These are phyloP conservation scores for Gulo gulo DNA, from an alignment of 2,113 vertebrate species.

Conservation along the genomic window DNA sequence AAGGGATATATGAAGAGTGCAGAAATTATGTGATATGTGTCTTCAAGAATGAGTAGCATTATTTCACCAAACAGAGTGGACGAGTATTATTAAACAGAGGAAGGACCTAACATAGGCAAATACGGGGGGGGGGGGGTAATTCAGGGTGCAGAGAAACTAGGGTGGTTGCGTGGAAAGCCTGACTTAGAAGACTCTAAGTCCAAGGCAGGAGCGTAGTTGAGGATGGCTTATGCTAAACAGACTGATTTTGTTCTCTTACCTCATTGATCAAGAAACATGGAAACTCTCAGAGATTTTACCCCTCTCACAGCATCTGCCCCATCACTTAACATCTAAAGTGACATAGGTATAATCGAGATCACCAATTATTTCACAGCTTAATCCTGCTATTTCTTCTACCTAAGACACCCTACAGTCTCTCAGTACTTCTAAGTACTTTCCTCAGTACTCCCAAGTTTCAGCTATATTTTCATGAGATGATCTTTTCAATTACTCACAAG, in stretches of 20 bases:
- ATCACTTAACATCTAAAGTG: background rate
- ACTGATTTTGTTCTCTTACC: background rate
- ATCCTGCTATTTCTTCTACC: background rate
- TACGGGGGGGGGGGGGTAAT: fast-evolving
- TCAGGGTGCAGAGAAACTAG: background rate
- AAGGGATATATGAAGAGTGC: background rate
- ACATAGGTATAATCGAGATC: background rate
- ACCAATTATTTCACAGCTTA: background rate
- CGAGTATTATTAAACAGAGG: background rate
- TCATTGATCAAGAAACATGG: background rate
- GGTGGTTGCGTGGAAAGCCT: background rate
- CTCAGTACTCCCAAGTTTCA: background rate
- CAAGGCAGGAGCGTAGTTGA: background rate
- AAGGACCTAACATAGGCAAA: fast-evolving
- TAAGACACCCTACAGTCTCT: background rate
- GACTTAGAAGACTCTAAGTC: fast-evolving
- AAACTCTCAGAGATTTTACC: background rate
- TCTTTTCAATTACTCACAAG: background rate
- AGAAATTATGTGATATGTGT: background rate
- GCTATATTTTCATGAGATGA: background rate
- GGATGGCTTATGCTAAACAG: no score
- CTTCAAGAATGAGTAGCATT: background rate
- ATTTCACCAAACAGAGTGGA: background rate
- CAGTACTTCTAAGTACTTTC: background rate
- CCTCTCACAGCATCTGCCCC: background rate